Conservation (phyloP, 2,888 invertebrate genomes). For the Acronicta alni region DNA sequence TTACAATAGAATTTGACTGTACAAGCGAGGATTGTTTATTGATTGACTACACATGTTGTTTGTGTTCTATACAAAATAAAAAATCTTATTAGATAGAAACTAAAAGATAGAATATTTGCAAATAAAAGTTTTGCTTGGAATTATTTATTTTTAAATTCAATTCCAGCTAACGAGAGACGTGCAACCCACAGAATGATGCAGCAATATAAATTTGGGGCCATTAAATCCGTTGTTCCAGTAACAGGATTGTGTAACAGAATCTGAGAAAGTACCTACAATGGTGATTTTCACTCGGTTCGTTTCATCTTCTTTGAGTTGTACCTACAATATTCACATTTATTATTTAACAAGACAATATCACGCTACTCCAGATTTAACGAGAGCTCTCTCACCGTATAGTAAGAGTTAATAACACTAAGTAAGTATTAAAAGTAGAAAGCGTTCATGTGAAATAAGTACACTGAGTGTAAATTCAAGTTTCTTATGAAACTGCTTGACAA, state of each 20-base stretch:
- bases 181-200: slow-evolving; percentile 26
- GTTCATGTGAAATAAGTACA: slow-evolving; percentile 26
- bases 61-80: too few species aligned
- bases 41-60: too few species aligned
- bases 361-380: slow-evolving; percentile 39
- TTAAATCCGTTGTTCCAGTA: slow-evolving; percentile 48
- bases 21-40: too few species aligned
- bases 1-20: too few species aligned
- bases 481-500: slow-evolving; percentile 33
- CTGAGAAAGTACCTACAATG: slow-evolving; percentile 47
- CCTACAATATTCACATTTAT: slow-evolving; percentile 51
- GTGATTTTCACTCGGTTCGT: slow-evolving; percentile 48
- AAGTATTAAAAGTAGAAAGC: slow-evolving; percentile 41
- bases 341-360: slow-evolving; percentile 51
- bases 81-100: too few species aligned
- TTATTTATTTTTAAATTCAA: slow-evolving; percentile 2
- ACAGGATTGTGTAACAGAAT: slow-evolving; percentile 52
- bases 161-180: slow-evolving; percentile 7
- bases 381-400: slow-evolving; percentile 29
- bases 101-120: too few species aligned
- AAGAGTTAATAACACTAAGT: slow-evolving; percentile 35
- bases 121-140: background rate
- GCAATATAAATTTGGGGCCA: slow-evolving; percentile 33
- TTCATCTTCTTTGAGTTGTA: slow-evolving; percentile 46
- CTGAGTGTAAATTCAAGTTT: slow-evolving; percentile 30